Evolutionary conservation across 1,140 invertebrate genomes (phyloP), one percentile per base, ranked within the genome.

Genomic region (Aphelinus certus): DNA sequence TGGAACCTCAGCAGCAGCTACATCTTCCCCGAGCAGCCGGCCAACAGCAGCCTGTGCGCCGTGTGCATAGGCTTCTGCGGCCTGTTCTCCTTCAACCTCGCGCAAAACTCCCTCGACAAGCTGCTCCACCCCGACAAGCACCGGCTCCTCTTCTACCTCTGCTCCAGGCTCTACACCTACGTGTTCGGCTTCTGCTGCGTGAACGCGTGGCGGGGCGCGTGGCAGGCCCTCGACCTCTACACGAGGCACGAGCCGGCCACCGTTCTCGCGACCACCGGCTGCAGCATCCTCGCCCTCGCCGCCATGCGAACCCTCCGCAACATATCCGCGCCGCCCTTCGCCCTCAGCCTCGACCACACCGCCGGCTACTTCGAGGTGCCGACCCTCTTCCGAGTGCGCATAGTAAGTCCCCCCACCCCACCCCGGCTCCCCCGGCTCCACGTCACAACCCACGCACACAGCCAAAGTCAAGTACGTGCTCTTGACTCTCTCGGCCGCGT

Each of bases 121-220:
- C 77, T 88, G 10, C 86, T 94, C 3, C 89, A 92, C 82, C 93
- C 93, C 3, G 92, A 94, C 73, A 90, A 89, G 47, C 90, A 91
- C 60, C 84, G 93, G 42, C 83, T 94, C 10, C 88, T 91, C 49
- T 95, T 92, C 81, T 94, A 94, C 77, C 79, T 92, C 46, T 85
- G 90, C 7, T 95, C 94, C 26, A 88, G 95, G 9, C 62, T 93
- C 9, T 96, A 95, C 81, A 95, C 95, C 2, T 89, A 89, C 66
- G 82, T 93, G 62, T 95, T 93, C 78, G 93, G 92, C 0, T 90
- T 95, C 71, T 91, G 92, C 53, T 95, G 94, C 81, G 94, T 96
- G 5, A 95, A 94, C 81, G 93, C 94, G 46, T 96, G 94, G 94
- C 89, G 94, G 1, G 95, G 95, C 0, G 90, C 93, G 6, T 96